phyloP scores from a whole-genome alignment of 2,888 invertebrate genomes.

The Automeris io region DNA sequence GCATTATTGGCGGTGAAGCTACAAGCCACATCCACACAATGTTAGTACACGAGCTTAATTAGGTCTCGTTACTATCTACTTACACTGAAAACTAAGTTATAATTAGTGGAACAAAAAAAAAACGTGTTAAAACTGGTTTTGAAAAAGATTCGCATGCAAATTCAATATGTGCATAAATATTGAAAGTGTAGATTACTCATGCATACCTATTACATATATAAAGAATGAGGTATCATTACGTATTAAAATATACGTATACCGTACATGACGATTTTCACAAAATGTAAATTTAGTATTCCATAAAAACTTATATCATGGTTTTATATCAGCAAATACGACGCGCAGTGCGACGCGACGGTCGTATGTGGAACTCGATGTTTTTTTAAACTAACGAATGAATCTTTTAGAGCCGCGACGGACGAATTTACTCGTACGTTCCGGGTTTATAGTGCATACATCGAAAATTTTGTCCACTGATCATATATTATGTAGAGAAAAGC shows the following conservation, averaged over 20 bases:
- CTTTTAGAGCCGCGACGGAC: no score
- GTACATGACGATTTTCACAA: neutral
- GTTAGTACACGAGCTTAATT: conserved; percentile 31
- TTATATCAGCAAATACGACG: no score
- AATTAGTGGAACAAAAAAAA: neutral
- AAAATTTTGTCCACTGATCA: no score
- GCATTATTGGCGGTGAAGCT: conserved; percentile 94
- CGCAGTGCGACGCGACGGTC: no score
- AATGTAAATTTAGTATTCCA: neutral
- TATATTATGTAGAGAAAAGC: no score
- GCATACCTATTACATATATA: neutral
- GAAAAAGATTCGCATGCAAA: neutral
- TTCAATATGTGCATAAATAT: neutral
- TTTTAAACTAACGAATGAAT: no score
- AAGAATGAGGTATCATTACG: neutral
- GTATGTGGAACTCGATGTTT: no score
- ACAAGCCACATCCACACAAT: conserved; percentile 67
- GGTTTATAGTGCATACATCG: no score
- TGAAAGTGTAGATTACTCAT: conserved; percentile 1
- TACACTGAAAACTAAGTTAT: neutral
- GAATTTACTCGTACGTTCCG: no score
- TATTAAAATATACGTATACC: neutral
- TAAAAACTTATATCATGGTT: neutral
- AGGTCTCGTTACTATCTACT: neutral
- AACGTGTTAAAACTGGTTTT: neutral